These are phyloP conservation scores for Selene dorsalis DNA, from an alignment of 2,797 vertebrate species.

Conservation along the genomic window DNA sequence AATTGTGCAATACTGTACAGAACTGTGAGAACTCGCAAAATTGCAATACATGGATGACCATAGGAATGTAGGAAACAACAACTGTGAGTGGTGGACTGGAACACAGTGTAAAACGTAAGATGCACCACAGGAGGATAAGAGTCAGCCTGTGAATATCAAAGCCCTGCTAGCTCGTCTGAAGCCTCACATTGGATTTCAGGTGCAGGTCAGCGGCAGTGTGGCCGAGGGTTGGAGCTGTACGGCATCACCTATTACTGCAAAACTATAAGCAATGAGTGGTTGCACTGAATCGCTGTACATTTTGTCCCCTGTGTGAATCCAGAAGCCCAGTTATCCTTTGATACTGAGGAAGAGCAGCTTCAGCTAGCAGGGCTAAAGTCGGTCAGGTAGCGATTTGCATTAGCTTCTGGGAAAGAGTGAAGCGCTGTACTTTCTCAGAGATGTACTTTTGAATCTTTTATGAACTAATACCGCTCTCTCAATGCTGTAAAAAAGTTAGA, in stretches of 20 bases:
- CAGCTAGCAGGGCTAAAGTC: slow-evolving; percentile 18
- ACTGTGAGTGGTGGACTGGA: slow-evolving; percentile 63
- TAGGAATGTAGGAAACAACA: slow-evolving; percentile 82
- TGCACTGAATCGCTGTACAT: background rate
- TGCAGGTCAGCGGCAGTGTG: background rate
- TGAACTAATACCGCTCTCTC: background rate
- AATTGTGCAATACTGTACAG: slow-evolving; percentile 84
- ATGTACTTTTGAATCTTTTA: slow-evolving; percentile 8
- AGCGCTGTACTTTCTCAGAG: background rate
- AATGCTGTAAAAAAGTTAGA: background rate
- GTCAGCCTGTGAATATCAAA: slow-evolving; percentile 41
- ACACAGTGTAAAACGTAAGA: slow-evolving; percentile 34
- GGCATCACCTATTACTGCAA: background rate
- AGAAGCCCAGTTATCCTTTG: background rate
- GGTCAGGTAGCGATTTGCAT: slow-evolving; percentile 20
- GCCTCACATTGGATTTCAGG: background rate
- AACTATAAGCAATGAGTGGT: background rate
- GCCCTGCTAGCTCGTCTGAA: background rate
- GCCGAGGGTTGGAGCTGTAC: background rate
- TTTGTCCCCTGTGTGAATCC: background rate
- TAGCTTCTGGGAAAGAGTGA: slow-evolving; percentile 22
- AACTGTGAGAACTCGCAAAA: slow-evolving; percentile 76
- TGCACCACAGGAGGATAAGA: slow-evolving; percentile 45
- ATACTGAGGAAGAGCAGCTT: background rate
- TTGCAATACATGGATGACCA: slow-evolving; percentile 81